Base-by-base conservation (phyloP, 1,140 invertebrate species). In the Drosophila sucinea region DNA sequence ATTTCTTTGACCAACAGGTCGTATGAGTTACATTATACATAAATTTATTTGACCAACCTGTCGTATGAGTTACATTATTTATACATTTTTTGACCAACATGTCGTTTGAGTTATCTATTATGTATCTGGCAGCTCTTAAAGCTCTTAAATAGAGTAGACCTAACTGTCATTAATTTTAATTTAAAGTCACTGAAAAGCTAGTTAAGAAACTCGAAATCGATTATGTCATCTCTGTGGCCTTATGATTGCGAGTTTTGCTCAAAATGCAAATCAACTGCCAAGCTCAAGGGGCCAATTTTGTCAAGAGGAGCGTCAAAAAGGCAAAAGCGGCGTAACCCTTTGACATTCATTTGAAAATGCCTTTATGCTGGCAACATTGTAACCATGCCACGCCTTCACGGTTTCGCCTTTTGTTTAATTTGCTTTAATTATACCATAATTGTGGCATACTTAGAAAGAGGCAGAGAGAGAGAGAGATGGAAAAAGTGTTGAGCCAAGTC, bases 341-440 rank as follows among this genome's bases (percentile, higher is more conserved):
- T 73, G 65, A 73, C 70, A 47, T 64, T 73, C 68, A 68, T 64
- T 73, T 68, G 69, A 56, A 76, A 76, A 65, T 73, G 70, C 29
- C 67, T 69, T 55, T 69, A 47, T 33, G 56, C 23, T 51, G 44
- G 44, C 23, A 10, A 25, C 60, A 33, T n/a, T 44, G 58, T 56
- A 56, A 51, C 38, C 47, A 11, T 33, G 17, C 56, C n/a, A 17
- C 30, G n/a, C 54, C 54, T 56, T 32, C 44, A 51, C 44, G 23
- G 44, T 61, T 33, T 58, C 38, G 23, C 35, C 57, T 54, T 62
- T 32, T 30, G 30, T 32, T 54, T 74, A 77, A 77, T 77, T 70
- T 62, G 57, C 51, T 70, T 70, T 66, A 74, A 76, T 76, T 76
- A 64, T 55, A 11, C 25, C 23, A 23, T 63, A 60, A 60, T 60